Conservation (phyloP, 64 coral and sea anemone species). For the Actinia equina region DNA sequence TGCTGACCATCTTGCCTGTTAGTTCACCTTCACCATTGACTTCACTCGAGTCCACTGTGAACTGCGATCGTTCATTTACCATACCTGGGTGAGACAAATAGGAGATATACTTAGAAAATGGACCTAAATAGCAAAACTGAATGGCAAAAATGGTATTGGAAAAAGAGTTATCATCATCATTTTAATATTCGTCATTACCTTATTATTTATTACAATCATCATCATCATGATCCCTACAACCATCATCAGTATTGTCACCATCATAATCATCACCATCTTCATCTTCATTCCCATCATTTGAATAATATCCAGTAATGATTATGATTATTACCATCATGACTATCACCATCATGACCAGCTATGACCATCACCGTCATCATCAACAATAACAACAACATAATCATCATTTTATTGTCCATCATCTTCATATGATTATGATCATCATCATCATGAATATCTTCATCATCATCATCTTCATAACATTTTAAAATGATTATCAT, state of each 20-base stretch:
- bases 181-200: too few relatives aligned
- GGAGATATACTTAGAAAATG: background rate
- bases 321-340: background rate
- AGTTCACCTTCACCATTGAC: slow-evolving; percentile 54
- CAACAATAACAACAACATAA: background rate
- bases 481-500: background rate
- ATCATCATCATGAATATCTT: background rate
- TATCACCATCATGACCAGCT: background rate
- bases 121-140: too few relatives aligned
- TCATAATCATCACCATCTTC: slow-evolving; percentile 13
- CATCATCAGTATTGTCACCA: background rate
- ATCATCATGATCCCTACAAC: background rate
- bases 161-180: too few relatives aligned
- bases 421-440: background rate
- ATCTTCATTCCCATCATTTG: background rate
- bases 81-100: slow-evolving; percentile 35
- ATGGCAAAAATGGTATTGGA: too few relatives aligned
- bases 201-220: background rate
- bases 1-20: slow-evolving; percentile 64
- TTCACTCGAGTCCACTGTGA: slow-evolving; percentile 69
- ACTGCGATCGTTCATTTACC: slow-evolving; percentile 73
- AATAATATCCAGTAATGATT: too few relatives aligned
- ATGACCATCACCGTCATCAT: background rate
- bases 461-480: too few relatives aligned
- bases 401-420: background rate